Base-by-base conservation (phyloP, 2,888 invertebrate genomes). In the Tiphia femorata region DNA sequence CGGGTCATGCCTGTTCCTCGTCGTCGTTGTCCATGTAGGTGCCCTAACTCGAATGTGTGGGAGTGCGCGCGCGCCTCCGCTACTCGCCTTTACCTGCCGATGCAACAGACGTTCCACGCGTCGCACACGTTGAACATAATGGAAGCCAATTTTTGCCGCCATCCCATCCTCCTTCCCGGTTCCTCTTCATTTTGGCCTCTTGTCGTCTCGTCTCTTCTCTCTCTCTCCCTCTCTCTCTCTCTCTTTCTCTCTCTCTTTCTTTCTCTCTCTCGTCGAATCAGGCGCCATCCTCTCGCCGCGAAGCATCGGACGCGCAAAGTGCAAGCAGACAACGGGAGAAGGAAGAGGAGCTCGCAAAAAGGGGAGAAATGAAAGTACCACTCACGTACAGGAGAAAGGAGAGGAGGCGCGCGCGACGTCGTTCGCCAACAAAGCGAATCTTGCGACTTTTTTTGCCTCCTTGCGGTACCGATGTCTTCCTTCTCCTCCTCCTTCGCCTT, bases 81-180 rank as follows among this genome's bases (percentile, higher is more conserved):
- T n/a, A n/a, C n/a, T n/a, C 17, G 8, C 33, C 43, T 65, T 60
- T 60, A 58, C 53, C 48, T 54, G 52, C 21, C 27, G 48, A 43
- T 41, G 51, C 44, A 29, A 62, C 27, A 17, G 25, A 8, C 40
- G 37, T 21, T 29, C 19, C 30, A 27, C 41, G 33, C 46, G 53
- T 38, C 44, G 38, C 49, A 43, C 40, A 50, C 35, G 12, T 29
- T 51, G 20, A 30, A 29, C 40, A 49, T 54, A 64, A 64, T 67
- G 53, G 61, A 67, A 56, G 58, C 42, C 57, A 25, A 51, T 57
- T 57, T 50, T 61, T 58, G 54, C 47, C 49, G 54, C 43, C 50
- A 48, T 61, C 38, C 38, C 17, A 17, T 16, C 27, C 23, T 25
- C 38, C 21, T 17, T n/a, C 19, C 2, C 3, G 23, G 20, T 48